Evolutionary conservation across 1,140 invertebrate species (phyloP), one percentile per base, ranked within the genome.

Genomic region (Temnothorax longispinosus): DNA sequence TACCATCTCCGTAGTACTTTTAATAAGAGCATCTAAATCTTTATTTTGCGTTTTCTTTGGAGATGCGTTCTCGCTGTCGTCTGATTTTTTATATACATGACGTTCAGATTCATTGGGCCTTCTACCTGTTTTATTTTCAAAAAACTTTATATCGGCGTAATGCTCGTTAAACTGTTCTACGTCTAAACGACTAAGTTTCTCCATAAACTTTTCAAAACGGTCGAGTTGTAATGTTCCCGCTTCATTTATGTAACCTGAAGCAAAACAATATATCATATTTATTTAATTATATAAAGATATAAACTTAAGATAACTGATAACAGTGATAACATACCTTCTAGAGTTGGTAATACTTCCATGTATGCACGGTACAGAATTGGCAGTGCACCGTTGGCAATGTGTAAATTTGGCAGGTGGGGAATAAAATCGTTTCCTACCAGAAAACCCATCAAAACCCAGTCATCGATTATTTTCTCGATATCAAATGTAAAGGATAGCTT

Each of bases 361-460:
- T 99, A 99, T 2, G 97, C 97, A 90, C 97, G 96, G 95, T 99
- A 99, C 54, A 99, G 96, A 58, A 98, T 94, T 0, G 98, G 97
- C 67, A 99, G 93, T 50, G 98, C 98, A 92, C 98, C 98, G 92
- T 98, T 97, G 77, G 97, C 96, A 90, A 99, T 99, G 94, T 99
- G 98, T 93, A 99, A 96, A 94, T 99, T 97, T 44, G 99, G 99
- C 76, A 99, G 95, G 95, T 99, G 97, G 0, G 99, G 99, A 91
- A 99, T 98, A 95, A 99, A 99, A 95, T 99, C 99, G 95, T 99
- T 99, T 62, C 99, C 99, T 7, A 99, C 98, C 41, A 99, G 95
- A 94, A 99, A 99, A 1, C 98, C 98, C 98, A 99, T 98, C 8
- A 99, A 95, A 4, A 99, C 97, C 98, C 97, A 97, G 85, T 97